Evolutionary conservation across 2,888 invertebrate species (phyloP).

Genomic region (Vesta saturnalis): DNA sequence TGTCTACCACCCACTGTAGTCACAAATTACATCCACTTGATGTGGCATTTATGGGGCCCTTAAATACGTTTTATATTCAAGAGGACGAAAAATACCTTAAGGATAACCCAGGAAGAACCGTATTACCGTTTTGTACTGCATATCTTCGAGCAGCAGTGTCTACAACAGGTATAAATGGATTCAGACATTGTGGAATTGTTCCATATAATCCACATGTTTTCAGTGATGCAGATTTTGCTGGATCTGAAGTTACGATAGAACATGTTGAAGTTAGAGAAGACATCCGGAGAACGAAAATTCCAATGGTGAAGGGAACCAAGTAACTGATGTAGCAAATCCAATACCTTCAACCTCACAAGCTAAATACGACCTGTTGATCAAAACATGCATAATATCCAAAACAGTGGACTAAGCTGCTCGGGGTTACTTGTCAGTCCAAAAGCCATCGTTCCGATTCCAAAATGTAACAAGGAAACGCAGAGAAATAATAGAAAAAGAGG

Average conservation of each 20-base stretch:
- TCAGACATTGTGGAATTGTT: slow-evolving; percentile 7
- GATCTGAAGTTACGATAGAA: slow-evolving; percentile 9
- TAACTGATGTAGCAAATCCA: not conserved
- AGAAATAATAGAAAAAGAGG: slow-evolving; percentile 5
- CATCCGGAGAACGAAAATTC: slow-evolving; percentile 9
- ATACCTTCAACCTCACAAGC: not conserved
- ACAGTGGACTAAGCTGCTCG: not conserved
- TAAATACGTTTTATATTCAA: too few species aligned
- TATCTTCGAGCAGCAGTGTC: too few species aligned
- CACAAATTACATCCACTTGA: not conserved
- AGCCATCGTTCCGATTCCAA: slow-evolving; percentile 5
- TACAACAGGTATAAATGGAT: too few species aligned
- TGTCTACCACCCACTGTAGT: not conserved
- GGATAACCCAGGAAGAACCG: not conserved
- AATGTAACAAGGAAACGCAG: too few species aligned
- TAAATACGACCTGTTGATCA: not conserved
- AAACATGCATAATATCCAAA: not conserved
- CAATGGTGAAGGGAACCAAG: not conserved
- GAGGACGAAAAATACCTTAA: not conserved
- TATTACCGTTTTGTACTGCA: too few species aligned
- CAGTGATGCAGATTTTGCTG: slow-evolving; percentile 13
- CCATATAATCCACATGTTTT: not conserved
- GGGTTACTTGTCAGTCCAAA: slow-evolving; percentile 1
- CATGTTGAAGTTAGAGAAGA: slow-evolving; percentile 6
- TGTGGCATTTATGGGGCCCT: not conserved